Evolutionary conservation across 2,888 invertebrate genomes (phyloP).

Genomic region (Diloba caeruleocephala): DNA sequence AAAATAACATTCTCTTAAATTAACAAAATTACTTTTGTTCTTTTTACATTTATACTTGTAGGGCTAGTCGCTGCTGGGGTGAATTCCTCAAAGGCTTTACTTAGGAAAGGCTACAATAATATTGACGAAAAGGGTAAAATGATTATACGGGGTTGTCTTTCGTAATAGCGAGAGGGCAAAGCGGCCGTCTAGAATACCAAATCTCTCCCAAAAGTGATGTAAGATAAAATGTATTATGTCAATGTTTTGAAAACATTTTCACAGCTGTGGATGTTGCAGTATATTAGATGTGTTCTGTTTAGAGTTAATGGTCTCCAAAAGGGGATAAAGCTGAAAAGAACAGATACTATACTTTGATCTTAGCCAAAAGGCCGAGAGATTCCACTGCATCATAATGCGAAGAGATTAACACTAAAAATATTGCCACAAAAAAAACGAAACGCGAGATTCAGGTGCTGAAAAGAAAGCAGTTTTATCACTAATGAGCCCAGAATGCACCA

Average conservation of each 20-base stretch:
- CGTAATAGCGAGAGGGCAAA: conserved; percentile 3
- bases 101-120: conserved; percentile 18
- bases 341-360: too few relatives aligned
- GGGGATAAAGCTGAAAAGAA: too few relatives aligned
- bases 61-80: conserved; percentile 4
- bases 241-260: too few relatives aligned
- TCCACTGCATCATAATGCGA: conserved; percentile 7
- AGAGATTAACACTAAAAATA: conserved; percentile 24
- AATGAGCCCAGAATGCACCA: conserved; percentile 43
- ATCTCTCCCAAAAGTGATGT: conserved; percentile 15
- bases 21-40: conserved; percentile 5
- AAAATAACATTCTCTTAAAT: not conserved
- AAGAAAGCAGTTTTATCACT: conserved; percentile 48
- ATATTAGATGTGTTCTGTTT: conserved; percentile 1
- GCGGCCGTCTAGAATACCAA: conserved; percentile 4
- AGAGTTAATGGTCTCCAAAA: not conserved
- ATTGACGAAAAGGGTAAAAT: conserved; percentile 19
- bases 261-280: too few relatives aligned
- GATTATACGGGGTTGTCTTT: conserved; percentile 2
- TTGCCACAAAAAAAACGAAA: conserved; percentile 17
- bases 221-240: conserved; percentile 3
- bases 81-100: conserved; percentile 14
- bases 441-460: conserved; percentile 36
- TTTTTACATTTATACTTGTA: conserved; percentile 10
- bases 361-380: too few relatives aligned